A percentile compares a stretch with the other conserved stretches of the same genome.
These are phyloP conservation scores for Anguilla marmorata DNA, from an alignment of 2,797 vertebrate species.

Conservation along the genomic window DNA sequence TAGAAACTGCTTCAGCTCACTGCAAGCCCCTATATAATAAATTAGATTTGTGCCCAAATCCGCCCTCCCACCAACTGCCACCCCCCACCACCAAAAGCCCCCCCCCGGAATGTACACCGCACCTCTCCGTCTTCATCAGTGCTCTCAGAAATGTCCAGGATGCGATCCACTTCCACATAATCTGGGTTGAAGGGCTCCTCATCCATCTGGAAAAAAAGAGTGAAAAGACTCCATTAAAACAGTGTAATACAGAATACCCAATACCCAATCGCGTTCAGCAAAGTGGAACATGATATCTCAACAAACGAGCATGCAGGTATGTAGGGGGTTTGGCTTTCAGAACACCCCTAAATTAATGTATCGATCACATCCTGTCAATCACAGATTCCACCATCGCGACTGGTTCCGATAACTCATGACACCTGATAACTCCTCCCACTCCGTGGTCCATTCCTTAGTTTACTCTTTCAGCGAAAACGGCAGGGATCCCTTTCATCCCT, in stretches of 20 bases:
- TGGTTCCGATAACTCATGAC: not conserved
- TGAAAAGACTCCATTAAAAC: slow-evolving; percentile 1
- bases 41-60: not conserved
- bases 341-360: not conserved
- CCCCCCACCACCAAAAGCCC: not conserved
- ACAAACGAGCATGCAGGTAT: not conserved
- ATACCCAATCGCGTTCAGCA: not conserved
- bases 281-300: not conserved
- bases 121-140: slow-evolving; percentile 94
- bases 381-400: not conserved
- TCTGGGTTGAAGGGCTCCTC: slow-evolving; percentile 98
- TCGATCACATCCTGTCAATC: not conserved
- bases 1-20: not conserved
- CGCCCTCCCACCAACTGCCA: not conserved
- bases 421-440: not conserved
- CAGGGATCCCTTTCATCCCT: not conserved
- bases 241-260: not conserved
- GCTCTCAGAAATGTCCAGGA: slow-evolving; percentile 97
- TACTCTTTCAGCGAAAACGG: not conserved
- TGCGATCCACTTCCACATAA: slow-evolving; percentile 95
- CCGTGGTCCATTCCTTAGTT: not conserved
- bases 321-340: not conserved
- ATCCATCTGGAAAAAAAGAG: slow-evolving; percentile 81
- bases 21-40: not conserved
- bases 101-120: slow-evolving; percentile 42